These are phyloP conservation scores for Oegoconia quadripuncta DNA, from an alignment of 2,888 invertebrate genomes.

Conservation along the genomic window DNA sequence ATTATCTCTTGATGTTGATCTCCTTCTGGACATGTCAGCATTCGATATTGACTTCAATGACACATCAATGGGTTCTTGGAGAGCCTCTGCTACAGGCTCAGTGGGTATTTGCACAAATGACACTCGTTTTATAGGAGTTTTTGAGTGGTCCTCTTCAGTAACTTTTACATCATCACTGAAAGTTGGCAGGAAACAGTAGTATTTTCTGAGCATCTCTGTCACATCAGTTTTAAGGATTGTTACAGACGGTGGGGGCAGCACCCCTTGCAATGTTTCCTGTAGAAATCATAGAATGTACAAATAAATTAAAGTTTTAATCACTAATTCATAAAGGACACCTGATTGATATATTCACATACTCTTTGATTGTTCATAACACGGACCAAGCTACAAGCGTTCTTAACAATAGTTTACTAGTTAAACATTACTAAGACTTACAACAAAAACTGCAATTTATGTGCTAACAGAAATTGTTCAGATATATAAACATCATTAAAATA, in stretches of 20 bases:
- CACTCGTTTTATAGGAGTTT: slow-evolving; percentile 61
- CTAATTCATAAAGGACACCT: too few relatives aligned
- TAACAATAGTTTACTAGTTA: too few relatives aligned
- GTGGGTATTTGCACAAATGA: slow-evolving; percentile 62
- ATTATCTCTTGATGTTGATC: slow-evolving; percentile 21
- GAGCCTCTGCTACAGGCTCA: slow-evolving; percentile 17
- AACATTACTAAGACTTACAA: too few relatives aligned
- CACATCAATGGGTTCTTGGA: slow-evolving; percentile 5
- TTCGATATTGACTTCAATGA: background rate
- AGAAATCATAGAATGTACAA: background rate
- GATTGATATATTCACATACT: too few relatives aligned
- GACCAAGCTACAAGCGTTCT: too few relatives aligned
- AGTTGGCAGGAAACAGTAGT: slow-evolving; percentile 73
- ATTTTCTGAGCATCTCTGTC: slow-evolving; percentile 80
- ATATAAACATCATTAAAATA: too few relatives aligned
- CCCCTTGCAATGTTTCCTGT: slow-evolving; percentile 82
- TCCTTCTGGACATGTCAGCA: too few relatives aligned
- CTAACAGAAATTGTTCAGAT: too few relatives aligned
- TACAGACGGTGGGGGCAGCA: slow-evolving; percentile 87
- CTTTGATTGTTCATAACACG: too few relatives aligned
- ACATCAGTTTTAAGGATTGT: slow-evolving; percentile 84
- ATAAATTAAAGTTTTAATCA: background rate
- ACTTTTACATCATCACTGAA: slow-evolving; percentile 63
- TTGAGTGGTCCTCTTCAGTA: slow-evolving; percentile 43
- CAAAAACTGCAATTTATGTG: too few relatives aligned